Conservation (phyloP, 2,797 vertebrate species). For the Malurus splendens region DNA sequence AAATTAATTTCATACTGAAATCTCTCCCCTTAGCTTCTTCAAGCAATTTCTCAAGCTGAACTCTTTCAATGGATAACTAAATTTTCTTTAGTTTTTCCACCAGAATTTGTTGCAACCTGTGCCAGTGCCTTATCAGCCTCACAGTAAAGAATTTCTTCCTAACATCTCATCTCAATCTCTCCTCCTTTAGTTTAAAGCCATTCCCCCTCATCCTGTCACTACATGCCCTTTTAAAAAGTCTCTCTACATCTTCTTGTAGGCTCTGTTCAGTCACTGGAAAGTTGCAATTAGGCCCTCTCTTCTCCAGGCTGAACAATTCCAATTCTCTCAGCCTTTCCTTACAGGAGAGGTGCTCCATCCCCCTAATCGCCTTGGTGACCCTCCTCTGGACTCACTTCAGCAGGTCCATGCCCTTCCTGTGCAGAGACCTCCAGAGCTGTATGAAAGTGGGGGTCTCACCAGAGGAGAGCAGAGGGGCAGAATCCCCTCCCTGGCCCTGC, state of each 20-base stretch:
- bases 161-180: neutral
- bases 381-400: neutral
- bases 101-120: neutral
- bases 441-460: neutral
- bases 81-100: neutral
- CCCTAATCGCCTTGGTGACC: neutral
- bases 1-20: neutral
- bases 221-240: neutral
- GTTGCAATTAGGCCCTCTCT: neutral
- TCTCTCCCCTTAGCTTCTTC: neutral
- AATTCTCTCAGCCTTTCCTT: neutral
- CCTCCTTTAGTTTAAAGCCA: neutral
- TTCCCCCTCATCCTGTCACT: too few relatives aligned
- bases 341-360: neutral
- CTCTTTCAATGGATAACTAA: neutral
- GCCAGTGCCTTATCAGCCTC: neutral
- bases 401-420: neutral
- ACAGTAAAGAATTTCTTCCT: neutral
- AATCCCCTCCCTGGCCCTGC: neutral
- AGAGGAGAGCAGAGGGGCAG: neutral
- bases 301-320: neutral
- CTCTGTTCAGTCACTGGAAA: neutral
- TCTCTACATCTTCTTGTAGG: neutral
- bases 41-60: neutral
- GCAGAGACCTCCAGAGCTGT: neutral